Base-by-base conservation (phyloP, 2,113 vertebrate species). In the Neodontobutis hainanensis region DNA sequence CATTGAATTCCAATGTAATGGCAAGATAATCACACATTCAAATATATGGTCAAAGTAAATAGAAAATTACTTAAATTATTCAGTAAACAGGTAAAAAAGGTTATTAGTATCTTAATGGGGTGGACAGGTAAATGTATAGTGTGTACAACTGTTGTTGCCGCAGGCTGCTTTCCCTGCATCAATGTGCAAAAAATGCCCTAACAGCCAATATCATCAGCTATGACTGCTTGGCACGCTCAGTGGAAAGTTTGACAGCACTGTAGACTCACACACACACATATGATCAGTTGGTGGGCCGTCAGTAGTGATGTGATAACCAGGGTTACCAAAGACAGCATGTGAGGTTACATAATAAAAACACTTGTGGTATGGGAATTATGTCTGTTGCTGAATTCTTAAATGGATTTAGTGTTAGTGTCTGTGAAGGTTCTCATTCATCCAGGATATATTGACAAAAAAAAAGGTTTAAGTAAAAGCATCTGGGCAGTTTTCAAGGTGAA, bases 1-100 rank as follows among this genome's bases (percentile, higher is more conserved):
- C 75, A 91, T 88, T 87, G 85, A 91, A 89, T 86, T 87, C 80
- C 87, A 68, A 90, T 88, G 68, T 63, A 49, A 64, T 77, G 63
- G 61, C 75, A 83, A 42, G 66, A 43, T 46, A 79, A 67, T 75
- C 68, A 66, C 2, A 66, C 42, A 53, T 38, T 16, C 69, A 42
- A 55, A 68, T 40, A 50, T 40, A 34, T 60, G 0, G 47, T 66
- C 55, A 43, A 45, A 53, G 65, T 52, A 51, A 73, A 56, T 8
- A 44, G 14, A 27, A 61, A 16, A 2, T 8, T 8, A 32, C 42
- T 56, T 38, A 3, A 55, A 35, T 15, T 6, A 11, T 19, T 36
- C 63, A 27, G 19, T 27, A 1, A 27, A 27, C 19, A 27, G 50
- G 12, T 9, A 36, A 6, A 55, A n/a, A 36, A 15, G 5, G 15